Percentiles rank a stretch among this genome's conserved stretches.
phyloP scores from a whole-genome alignment of 2,113 vertebrate genomes.

The Platysteira castanea region DNA sequence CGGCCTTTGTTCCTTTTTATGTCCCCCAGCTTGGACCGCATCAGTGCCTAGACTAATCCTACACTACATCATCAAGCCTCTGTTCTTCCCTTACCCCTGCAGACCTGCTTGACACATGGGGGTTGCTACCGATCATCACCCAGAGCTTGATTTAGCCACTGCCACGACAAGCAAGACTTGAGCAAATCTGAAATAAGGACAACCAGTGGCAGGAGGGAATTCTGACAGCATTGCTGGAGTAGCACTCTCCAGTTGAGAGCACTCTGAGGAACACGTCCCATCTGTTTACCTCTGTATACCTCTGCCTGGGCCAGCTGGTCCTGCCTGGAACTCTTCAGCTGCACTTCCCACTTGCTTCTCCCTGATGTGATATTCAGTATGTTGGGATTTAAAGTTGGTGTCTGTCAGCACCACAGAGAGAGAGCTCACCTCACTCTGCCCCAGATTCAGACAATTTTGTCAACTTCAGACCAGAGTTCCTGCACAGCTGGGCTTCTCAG shows the following conservation, averaged over 20 bases:
- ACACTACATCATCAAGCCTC: not conserved
- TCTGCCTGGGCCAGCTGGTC: not conserved
- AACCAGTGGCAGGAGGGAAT: not conserved
- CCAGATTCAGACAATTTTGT: not conserved
- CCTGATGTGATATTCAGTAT: not conserved
- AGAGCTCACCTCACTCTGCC: not conserved
- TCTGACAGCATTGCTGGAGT: not conserved
- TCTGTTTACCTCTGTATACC: not conserved
- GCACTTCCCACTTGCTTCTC: not conserved
- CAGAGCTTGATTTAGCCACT: not conserved
- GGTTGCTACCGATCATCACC: not conserved
- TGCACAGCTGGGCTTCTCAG: not conserved
- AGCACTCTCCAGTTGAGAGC: not conserved
- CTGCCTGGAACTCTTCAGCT: not conserved
- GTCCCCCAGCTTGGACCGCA: not conserved
- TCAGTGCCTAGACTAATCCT: not conserved
- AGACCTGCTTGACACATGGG: not conserved
- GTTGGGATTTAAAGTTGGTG: not conserved
- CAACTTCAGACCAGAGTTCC: not conserved
- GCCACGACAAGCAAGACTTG: not conserved
- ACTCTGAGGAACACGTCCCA: not conserved
- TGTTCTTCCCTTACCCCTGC: not conserved
- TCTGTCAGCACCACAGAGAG: not conserved
- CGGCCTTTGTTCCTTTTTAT: not conserved
- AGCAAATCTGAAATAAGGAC: not conserved